These are phyloP conservation scores for Planococcus citri DNA, from an alignment of 1,140 invertebrate genomes.

Conservation along the genomic window DNA sequence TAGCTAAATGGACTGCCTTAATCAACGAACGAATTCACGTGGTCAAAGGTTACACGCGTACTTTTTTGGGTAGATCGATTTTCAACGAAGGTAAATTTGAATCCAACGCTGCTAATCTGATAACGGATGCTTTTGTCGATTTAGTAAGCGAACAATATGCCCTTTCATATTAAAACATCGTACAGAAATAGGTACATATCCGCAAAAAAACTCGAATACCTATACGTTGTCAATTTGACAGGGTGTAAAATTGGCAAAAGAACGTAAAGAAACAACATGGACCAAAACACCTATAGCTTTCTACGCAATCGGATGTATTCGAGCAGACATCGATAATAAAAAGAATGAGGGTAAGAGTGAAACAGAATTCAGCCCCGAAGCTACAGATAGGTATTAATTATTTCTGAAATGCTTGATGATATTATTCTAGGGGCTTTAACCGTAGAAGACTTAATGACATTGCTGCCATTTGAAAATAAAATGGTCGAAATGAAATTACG, in stretches of 20 bases:
- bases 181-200: no score
- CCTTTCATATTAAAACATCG: no score
- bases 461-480: slow-evolving; percentile 45
- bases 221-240: no score
- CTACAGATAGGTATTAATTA: slow-evolving; percentile 19
- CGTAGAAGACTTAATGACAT: slow-evolving; percentile 40
- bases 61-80: slow-evolving; percentile 52
- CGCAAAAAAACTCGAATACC: no score
- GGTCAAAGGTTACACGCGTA: no score
- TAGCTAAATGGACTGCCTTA: no score
- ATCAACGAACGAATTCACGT: no score
- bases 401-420: no score
- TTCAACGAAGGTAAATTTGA: slow-evolving; percentile 49
- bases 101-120: slow-evolving; percentile 74
- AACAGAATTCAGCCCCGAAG: no score
- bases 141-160: no score
- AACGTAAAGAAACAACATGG: not conserved
- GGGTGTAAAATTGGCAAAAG: not conserved
- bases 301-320: not conserved
- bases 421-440: slow-evolving; percentile 45
- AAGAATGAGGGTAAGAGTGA: not conserved
- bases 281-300: not conserved
- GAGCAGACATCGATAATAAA: not conserved
- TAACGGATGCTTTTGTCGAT: slow-evolving; percentile 57
- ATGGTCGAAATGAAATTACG: slow-evolving; percentile 37